phyloP scores from a whole-genome alignment of 2,888 invertebrate species.

The Nasonovia ribisnigri region DNA sequence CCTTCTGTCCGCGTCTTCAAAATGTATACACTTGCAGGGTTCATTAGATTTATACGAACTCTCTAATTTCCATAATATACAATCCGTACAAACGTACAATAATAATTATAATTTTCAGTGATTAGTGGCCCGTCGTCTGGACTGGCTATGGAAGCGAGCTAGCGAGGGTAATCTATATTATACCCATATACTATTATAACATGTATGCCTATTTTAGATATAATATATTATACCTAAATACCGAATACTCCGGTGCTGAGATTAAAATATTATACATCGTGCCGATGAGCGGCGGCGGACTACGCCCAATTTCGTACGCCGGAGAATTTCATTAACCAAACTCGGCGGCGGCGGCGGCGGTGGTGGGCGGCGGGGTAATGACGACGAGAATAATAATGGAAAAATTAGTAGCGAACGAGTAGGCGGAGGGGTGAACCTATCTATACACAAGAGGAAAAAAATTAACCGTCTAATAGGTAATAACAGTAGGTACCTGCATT shows the following conservation, averaged over 20 bases:
- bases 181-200: neutral
- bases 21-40: neutral
- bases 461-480: slow-evolving; percentile 42
- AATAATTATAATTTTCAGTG: neutral
- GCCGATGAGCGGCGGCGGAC: neutral
- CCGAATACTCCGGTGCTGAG: neutral
- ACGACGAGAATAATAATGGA: slow-evolving; percentile 26
- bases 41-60: neutral
- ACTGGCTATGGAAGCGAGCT: neutral
- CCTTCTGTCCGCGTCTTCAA: neutral
- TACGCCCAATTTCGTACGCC: slow-evolving; percentile 17
- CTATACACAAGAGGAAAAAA: slow-evolving; percentile 10
- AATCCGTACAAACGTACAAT: neutral
- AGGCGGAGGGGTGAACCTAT: slow-evolving; percentile 13
- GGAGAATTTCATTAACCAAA: slow-evolving; percentile 38
- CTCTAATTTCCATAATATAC: neutral
- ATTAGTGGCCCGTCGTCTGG: neutral
- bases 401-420: slow-evolving; percentile 38
- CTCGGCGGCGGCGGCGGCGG: neutral
- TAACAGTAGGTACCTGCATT: slow-evolving; percentile 22
- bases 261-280: slow-evolving; percentile 1
- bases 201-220: neutral
- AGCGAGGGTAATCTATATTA: neutral
- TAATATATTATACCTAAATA: neutral
- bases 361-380: slow-evolving; percentile 4